Percentiles rank a stretch among this genome's conserved stretches.
Conservation (phyloP, 2,113 vertebrate species). For the Bubalus kerabau region DNA sequence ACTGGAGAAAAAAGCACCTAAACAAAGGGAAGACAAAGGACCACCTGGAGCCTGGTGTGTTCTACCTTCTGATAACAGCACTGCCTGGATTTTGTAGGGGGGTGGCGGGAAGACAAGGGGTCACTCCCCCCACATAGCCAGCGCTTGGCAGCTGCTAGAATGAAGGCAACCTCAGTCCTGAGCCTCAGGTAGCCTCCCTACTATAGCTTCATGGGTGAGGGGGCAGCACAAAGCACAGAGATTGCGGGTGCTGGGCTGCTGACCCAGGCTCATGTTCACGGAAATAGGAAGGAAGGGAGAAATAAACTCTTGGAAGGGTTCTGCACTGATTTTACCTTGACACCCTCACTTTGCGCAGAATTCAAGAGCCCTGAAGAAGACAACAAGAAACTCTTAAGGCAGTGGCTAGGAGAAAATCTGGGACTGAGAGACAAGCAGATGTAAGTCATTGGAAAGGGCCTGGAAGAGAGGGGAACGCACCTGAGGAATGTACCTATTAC, state of each 20-base stretch:
- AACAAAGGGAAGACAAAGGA: background rate
- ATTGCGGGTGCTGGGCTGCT: too few species aligned
- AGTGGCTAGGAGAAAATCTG: background rate
- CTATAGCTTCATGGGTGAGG: accelerated
- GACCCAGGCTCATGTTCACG: background rate
- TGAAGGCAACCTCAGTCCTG: background rate
- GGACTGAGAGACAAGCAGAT: background rate
- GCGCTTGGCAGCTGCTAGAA: background rate
- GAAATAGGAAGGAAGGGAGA: background rate
- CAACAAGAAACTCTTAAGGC: background rate
- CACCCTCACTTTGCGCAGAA: background rate
- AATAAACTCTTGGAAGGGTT: background rate
- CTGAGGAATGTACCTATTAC: background rate
- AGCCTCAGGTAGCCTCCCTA: background rate
- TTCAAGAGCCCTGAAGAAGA: background rate
- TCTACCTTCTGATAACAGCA: background rate
- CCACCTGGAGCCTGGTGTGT: accelerated
- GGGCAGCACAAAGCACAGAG: background rate
- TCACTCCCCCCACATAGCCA: background rate
- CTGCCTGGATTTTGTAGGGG: background rate
- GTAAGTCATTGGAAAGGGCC: background rate
- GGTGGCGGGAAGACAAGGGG: background rate
- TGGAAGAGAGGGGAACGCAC: background rate
- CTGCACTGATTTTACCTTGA: background rate
- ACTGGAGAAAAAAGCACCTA: background rate